These are phyloP conservation scores for Ladona fulva DNA, from an alignment of 1,140 invertebrate species.

Conservation along the genomic window DNA sequence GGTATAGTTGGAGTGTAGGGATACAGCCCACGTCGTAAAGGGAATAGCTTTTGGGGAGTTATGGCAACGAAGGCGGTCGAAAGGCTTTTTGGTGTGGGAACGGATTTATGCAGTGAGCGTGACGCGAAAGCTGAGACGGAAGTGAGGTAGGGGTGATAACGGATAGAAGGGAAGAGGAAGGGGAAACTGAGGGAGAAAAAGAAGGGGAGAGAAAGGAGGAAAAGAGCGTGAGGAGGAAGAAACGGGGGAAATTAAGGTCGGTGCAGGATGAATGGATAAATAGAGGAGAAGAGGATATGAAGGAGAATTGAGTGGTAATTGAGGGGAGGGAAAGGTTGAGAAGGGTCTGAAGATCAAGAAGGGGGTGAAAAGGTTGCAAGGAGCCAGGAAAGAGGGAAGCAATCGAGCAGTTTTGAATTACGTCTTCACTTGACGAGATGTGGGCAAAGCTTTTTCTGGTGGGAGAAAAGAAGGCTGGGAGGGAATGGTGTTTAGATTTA, in stretches of 20 bases:
- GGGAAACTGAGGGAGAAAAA: not conserved
- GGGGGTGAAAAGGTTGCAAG: not conserved
- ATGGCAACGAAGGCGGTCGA: not conserved
- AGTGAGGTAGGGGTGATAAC: too few species aligned
- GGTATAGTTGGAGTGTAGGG: not conserved
- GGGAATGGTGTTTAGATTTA: not conserved
- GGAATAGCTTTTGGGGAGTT: not conserved
- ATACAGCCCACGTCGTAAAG: not conserved
- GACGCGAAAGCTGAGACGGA: not conserved
- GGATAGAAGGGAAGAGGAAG: not conserved
- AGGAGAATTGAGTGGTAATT: not conserved
- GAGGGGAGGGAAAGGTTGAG: not conserved
- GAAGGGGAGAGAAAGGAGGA: not conserved
- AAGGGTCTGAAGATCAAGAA: not conserved
- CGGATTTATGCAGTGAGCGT: conserved; percentile 3
- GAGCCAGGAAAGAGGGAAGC: not conserved
- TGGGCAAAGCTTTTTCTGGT: too few species aligned
- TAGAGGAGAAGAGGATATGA: not conserved
- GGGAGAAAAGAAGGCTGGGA: not conserved
- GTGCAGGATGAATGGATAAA: not conserved
- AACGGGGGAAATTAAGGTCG: not conserved
- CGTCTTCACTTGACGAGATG: not conserved
- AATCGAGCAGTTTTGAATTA: not conserved
- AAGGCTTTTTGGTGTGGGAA: not conserved
- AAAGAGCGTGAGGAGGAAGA: not conserved